Percentiles rank a stretch among this genome's conserved stretches.
These are phyloP conservation scores for Coronaproctus castanopsis DNA, from an alignment of 2,888 invertebrate species.

Conservation along the genomic window DNA sequence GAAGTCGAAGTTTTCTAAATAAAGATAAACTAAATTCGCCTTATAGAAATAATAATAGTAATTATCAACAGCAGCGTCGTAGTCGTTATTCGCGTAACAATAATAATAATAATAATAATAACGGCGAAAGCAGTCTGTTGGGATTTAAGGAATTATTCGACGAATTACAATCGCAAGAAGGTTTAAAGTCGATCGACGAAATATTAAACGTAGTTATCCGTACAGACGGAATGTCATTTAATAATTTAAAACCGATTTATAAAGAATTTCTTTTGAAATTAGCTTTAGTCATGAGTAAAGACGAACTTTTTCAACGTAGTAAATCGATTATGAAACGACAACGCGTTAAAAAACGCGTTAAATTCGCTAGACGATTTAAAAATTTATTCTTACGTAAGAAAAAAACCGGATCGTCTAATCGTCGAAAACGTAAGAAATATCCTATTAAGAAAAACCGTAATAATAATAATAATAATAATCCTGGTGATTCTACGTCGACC, in stretches of 20 bases:
- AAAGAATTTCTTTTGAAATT: constrained; percentile 72
- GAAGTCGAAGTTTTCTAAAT: constrained; percentile 67
- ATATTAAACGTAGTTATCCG: constrained; percentile 73
- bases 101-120: constrained; percentile 8
- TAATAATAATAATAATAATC: not conserved
- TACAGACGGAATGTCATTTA: constrained; percentile 81
- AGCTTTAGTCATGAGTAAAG: constrained; percentile 74
- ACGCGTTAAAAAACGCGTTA: constrained; percentile 38
- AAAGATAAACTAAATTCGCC: constrained; percentile 36
- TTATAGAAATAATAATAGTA: not conserved
- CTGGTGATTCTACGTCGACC: constrained; percentile 41
- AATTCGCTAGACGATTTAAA: constrained; percentile 36
- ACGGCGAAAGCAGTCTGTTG: constrained; percentile 42
- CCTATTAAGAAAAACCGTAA: constrained; percentile 23
- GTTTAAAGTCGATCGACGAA: constrained; percentile 68
- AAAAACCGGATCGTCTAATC: constrained; percentile 24
- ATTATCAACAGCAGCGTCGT: constrained; percentile 5
- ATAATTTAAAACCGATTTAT: constrained; percentile 75
- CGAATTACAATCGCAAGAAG: constrained; percentile 70
- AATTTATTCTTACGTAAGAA: constrained; percentile 37
- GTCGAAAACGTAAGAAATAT: constrained; percentile 13
- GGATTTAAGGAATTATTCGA: constrained; percentile 73
- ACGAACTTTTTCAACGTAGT: constrained; percentile 72
- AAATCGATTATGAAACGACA: constrained; percentile 75
- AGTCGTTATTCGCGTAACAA: constrained; percentile 7